Base-by-base conservation (phyloP, 1,140 invertebrate genomes). In the Coenobita brevimanus region DNA sequence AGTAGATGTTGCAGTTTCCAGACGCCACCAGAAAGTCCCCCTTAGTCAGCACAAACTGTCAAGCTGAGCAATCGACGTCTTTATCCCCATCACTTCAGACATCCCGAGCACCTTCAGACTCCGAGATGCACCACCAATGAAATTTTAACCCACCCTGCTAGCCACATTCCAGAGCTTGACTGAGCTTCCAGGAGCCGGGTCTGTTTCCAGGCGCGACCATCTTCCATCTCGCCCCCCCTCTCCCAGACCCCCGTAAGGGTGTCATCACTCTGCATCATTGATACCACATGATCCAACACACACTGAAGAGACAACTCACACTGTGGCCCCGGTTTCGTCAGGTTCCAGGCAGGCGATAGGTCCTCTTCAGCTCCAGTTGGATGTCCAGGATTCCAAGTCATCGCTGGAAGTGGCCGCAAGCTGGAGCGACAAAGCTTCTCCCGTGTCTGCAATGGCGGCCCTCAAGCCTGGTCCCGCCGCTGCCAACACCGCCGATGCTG, bases 231-330 rank as follows among this genome's bases (percentile, higher is more conserved):
- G 60, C 69, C 69, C 41, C 69, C 69, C 36, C 41, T 33, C 27
- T 67, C 10, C 6, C 62, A 24, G 8, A 8, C 21, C 69, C 79
- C 62, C 79, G 54, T 60, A 54, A 43, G 13, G 79, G 21, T 82
- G 79, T 82, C 79, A 82, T 82, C 79, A 82, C 79, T 62, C 78
- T 82, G 79, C 79, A 82, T 82, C 79, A 82, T 82, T 82, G 79
- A 82, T 82, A 82, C 38, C 54, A 81, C 57, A 62, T 82, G 57
- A 82, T 82, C 60, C 79, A 57, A 82, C 33, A 82, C 33, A 82
- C 62, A 82, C 57, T 82, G 33, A 82, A 82, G 60, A 33, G 36
- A 67, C 27, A 82, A 82, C 79, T 82, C 79, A 82, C 79, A 80
- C 60, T 82, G 21, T 50, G 36, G 6, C 62, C 33, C 79, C 36